Base-by-base conservation (phyloP, 2,113 vertebrate species). In the Ramphastos sulfuratus region DNA sequence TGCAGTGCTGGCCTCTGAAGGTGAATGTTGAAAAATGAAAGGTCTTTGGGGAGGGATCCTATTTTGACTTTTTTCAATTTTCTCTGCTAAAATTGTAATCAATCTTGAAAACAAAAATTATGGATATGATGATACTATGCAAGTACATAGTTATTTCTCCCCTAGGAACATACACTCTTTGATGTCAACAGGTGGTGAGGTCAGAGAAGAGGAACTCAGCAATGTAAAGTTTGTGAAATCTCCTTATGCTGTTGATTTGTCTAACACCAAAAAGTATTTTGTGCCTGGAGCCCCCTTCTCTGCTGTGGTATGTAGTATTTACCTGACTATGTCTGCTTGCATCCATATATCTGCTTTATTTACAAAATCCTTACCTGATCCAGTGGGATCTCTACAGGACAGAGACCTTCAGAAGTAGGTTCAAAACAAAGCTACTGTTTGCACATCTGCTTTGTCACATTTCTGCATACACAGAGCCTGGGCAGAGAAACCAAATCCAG, bases 231-330 rank as follows among this genome's bases (percentile, higher is more conserved):
- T 98, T 73, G 97, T 98, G 71, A 96, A 71, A 59, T 97, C 96
- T 74, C 97, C 97, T 67, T 98, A 97, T 76, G 27, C 33, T 66
- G 87, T 97, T 31, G 97, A 97, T 90, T 75, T 98, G 69, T 97
- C 97, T 44, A 97, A 96, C 65, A 98, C 97, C 39, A 98, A 98
- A 37, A 89, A 92, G 33, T 97, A 95, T 70, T 98, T 98, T 87
- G 85, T 96, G 70, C 97, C 97, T 77, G 97, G 96, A 90, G 97
- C 97, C 4, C 64, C 85, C 11, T 97, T 97, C 87, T 96, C 96
- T 27, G 81, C 97, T 71, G 19, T 96, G 97, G 97, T 98, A 95
- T 6, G 96, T 86, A 65, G 3, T 11, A 27, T 19, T 74, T 25
- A 73, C 11, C 10, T 1, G 0, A 8, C 21, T 63, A 7, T 20